Conservation (phyloP, 2,113 vertebrate species). For the Lynx canadensis region DNA sequence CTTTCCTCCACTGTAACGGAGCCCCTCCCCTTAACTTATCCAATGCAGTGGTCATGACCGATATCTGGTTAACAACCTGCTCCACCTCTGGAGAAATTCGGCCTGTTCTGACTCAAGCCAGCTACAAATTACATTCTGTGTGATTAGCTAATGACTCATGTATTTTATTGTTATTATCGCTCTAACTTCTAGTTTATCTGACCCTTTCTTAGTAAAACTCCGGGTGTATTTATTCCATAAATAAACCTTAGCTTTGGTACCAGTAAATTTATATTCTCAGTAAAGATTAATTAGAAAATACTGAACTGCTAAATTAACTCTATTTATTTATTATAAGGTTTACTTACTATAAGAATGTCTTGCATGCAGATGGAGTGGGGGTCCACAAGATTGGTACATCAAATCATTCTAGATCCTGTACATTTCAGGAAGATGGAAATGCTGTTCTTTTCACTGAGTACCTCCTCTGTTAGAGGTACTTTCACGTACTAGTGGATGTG, state of each 20-base stretch:
- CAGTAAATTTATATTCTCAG: background rate
- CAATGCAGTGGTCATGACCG: background rate
- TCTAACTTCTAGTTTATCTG: conserved; percentile 23
- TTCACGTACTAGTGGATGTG: background rate
- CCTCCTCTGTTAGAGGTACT: background rate
- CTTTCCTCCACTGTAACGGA: background rate
- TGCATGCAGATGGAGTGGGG: background rate
- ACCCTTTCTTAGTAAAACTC: background rate
- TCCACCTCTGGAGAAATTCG: background rate
- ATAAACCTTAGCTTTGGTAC: background rate
- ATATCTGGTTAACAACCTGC: background rate
- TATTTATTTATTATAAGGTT: background rate
- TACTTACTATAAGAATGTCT: background rate
- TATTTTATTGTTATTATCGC: too few relatives aligned
- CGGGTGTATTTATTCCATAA: background rate
- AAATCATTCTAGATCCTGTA: background rate
- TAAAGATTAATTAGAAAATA: background rate
- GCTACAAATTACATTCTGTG: background rate
- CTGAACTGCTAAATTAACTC: background rate
- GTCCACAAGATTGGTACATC: background rate
- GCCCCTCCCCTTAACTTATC: background rate
- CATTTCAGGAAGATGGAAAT: background rate
- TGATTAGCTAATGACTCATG: background rate
- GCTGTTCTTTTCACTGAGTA: background rate
- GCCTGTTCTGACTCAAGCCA: background rate